Evolutionary conservation across 2,797 vertebrate species (phyloP).

Genomic region (Macrochelys suwanniensis): DNA sequence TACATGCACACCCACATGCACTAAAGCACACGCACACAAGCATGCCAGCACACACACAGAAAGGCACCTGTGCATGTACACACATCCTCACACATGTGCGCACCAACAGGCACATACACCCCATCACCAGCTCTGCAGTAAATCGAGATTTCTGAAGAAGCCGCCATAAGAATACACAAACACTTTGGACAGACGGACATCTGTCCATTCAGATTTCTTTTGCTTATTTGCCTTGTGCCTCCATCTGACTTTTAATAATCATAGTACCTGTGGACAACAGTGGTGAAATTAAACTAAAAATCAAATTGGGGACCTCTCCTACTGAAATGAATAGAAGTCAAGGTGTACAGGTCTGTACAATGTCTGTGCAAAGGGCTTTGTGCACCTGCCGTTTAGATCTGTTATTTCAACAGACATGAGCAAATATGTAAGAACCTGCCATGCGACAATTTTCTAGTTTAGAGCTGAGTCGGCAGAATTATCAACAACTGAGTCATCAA

Average conservation of each 20-base stretch:
- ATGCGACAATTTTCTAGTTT: neutral
- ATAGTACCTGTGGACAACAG: neutral
- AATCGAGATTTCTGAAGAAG: neutral
- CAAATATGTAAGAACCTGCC: neutral
- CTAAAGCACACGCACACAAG: neutral
- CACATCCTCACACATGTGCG: neutral
- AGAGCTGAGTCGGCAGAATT: neutral
- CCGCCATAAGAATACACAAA: neutral
- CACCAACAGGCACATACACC: neutral
- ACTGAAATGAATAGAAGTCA: neutral
- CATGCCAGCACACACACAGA: neutral
- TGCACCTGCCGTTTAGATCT: neutral
- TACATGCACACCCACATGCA: neutral
- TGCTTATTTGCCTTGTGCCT: neutral
- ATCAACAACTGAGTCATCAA: neutral
- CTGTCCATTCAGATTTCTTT: neutral
- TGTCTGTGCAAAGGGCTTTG: too few species aligned
- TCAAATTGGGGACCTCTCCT: neutral
- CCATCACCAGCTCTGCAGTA: neutral
- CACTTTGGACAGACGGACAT: neutral
- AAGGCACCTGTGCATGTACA: neutral
- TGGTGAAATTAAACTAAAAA: neutral
- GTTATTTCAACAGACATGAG: too few species aligned
- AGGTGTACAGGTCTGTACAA: neutral
- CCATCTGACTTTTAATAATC: neutral